phyloP scores from a whole-genome alignment of 2,888 invertebrate genomes.

The Leucania comma region DNA sequence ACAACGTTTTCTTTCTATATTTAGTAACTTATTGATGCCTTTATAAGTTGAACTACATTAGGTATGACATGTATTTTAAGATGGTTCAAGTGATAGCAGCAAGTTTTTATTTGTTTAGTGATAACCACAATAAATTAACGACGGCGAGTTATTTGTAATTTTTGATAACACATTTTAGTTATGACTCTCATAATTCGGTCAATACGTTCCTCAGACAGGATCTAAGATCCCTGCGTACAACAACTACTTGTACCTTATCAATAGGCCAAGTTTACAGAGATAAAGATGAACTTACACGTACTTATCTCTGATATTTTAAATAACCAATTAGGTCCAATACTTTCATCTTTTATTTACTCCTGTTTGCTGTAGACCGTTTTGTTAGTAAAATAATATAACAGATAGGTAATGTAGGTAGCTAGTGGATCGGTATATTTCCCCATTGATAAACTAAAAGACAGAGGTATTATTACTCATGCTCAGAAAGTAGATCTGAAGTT shows the following conservation, averaged over 20 bases:
- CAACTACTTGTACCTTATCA: conserved; percentile 74
- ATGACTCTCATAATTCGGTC: conserved; percentile 58
- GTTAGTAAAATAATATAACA: not conserved
- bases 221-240: conserved; percentile 67
- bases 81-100: conserved; percentile 11
- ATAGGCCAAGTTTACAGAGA: conserved; percentile 78
- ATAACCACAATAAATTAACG: conserved; percentile 35
- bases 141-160: conserved; percentile 23
- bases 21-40: not conserved
- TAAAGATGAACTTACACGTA: conserved; percentile 75
- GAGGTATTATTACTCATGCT: too few species aligned
- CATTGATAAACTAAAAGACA: not conserved
- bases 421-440: not conserved
- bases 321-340: conserved; percentile 65
- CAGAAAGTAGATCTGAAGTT: too few species aligned
- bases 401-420: not conserved
- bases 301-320: conserved; percentile 74
- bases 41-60: conserved; percentile 10
- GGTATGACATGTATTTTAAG: not conserved
- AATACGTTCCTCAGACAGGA: conserved; percentile 65
- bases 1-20: not conserved
- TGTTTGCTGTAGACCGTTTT: not conserved
- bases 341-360: conserved; percentile 61
- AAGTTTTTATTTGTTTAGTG: conserved; percentile 40
- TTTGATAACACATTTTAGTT: conserved; percentile 52